phyloP scores from a whole-genome alignment of 1,140 invertebrate genomes.

The Drosophila seguyi region DNA sequence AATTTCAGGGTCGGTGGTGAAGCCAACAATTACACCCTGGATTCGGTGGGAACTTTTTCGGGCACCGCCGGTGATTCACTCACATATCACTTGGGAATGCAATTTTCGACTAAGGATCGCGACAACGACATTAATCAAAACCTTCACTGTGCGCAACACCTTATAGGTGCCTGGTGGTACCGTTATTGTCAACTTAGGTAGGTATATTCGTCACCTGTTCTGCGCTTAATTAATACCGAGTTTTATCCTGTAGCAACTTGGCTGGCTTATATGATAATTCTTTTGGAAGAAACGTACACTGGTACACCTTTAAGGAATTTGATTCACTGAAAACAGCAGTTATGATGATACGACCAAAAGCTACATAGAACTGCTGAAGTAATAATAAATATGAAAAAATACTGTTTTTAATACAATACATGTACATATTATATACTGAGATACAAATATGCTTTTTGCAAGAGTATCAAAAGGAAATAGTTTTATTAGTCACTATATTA shows the following conservation, averaged over 20 bases:
- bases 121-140: neutral
- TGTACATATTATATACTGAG: too few species aligned
- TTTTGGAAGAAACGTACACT: neutral
- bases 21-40: neutral
- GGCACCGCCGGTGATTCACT: neutral
- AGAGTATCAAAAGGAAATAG: neutral
- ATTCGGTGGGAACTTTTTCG: neutral
- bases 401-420: too few species aligned
- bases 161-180: neutral
- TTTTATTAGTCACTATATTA: neutral
- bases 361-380: too few species aligned
- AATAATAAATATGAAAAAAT: too few species aligned
- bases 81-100: neutral
- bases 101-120: neutral
- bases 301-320: neutral
- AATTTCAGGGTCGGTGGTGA: neutral
- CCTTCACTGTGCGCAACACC: neutral
- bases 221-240: neutral
- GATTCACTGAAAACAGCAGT: neutral
- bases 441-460: neutral
- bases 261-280: neutral
- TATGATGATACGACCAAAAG: constrained; percentile 4
- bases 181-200: neutral
- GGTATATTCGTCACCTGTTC: neutral
- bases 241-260: neutral